Evolutionary conservation across 2,113 vertebrate genomes (phyloP).

Genomic region (Corvus hawaiiensis): DNA sequence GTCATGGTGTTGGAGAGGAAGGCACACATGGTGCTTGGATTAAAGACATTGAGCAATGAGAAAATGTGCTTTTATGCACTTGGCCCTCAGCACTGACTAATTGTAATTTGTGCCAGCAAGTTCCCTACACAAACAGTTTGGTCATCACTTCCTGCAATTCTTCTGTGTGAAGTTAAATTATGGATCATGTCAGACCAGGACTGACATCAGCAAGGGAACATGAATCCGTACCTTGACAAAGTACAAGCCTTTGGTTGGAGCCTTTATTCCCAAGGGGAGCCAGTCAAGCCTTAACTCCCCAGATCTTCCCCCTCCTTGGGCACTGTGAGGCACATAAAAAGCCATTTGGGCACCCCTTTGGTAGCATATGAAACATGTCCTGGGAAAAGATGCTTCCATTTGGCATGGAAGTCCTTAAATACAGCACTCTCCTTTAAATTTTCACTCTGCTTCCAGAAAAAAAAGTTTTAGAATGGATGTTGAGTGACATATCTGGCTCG

Average conservation of each 20-base stretch:
- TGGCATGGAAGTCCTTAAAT: neutral
- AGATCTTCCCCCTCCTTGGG: neutral
- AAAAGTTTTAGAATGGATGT: neutral
- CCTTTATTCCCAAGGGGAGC: neutral
- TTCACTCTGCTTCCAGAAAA: neutral
- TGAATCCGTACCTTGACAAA: neutral
- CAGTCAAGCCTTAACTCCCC: neutral
- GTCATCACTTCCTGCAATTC: slow-evolving; percentile 30
- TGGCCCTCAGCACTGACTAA: neutral
- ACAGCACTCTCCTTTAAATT: neutral
- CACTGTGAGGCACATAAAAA: neutral
- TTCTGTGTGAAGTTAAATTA: neutral
- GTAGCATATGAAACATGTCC: neutral
- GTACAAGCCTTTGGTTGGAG: neutral
- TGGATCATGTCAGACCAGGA: neutral
- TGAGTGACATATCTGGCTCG: neutral
- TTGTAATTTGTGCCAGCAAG: slow-evolving; percentile 7
- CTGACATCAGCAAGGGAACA: neutral
- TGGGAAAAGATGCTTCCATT: neutral
- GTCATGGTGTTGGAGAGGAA: slow-evolving; percentile 9
- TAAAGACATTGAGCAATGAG: slow-evolving; percentile 15
- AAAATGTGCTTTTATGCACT: slow-evolving; percentile 21
- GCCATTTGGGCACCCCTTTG: neutral
- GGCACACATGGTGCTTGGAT: slow-evolving; percentile 27
- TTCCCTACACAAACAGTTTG: neutral